Conservation (phyloP, 1,140 invertebrate genomes). For the Neodiprion lecontei region DNA sequence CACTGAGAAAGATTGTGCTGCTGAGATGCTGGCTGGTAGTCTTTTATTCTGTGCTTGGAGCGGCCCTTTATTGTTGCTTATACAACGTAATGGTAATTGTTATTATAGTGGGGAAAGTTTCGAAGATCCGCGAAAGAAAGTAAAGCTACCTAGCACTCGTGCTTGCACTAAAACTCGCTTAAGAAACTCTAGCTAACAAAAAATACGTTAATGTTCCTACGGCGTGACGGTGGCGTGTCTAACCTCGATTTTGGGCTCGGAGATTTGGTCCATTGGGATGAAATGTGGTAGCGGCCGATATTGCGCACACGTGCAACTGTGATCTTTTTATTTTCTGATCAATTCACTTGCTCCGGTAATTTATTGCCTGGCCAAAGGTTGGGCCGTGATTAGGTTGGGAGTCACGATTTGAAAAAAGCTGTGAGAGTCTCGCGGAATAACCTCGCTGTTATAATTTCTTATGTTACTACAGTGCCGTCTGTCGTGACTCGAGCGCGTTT, state of each 20-base stretch:
- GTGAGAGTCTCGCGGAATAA: too few relatives aligned
- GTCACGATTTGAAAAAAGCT: too few relatives aligned
- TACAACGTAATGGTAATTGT: constrained; percentile 5
- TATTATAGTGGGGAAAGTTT: neutral
- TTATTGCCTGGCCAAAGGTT: too few relatives aligned
- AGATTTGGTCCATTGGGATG: neutral
- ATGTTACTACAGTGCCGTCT: too few relatives aligned
- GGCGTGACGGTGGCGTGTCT: neutral
- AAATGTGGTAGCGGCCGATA: neutral
- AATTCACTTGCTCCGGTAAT: neutral
- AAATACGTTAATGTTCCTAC: too few relatives aligned
- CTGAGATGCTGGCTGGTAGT: neutral
- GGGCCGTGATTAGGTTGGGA: too few relatives aligned
- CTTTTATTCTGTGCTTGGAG: neutral
- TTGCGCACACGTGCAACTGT: neutral
- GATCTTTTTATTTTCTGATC: neutral
- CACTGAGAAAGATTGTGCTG: too few relatives aligned
- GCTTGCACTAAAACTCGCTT: too few relatives aligned
- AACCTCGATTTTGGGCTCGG: neutral
- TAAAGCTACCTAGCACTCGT: neutral
- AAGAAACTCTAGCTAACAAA: too few relatives aligned
- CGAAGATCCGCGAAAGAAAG: neutral
- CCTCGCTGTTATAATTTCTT: too few relatives aligned
- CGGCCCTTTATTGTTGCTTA: neutral
- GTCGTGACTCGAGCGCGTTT: too few relatives aligned